These are phyloP conservation scores for Hemitrygon akajei DNA, from an alignment of 2,797 vertebrate species.

Conservation along the genomic window DNA sequence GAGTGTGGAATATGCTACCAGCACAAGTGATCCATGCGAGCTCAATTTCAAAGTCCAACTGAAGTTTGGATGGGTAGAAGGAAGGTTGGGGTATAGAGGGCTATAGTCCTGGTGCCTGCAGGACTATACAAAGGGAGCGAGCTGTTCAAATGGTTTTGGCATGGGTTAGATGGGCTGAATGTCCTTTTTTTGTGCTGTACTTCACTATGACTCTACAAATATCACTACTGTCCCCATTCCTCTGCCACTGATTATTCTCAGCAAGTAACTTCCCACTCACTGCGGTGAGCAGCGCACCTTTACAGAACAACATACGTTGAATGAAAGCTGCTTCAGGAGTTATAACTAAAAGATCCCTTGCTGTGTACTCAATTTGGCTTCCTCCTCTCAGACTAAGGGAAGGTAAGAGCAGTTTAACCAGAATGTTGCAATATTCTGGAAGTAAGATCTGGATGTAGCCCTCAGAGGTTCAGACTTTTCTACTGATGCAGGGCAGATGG, in stretches of 20 bases:
- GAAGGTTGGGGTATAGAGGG: too few species aligned
- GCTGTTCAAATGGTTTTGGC: too few species aligned
- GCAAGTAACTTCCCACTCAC: background rate
- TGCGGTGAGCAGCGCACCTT: background rate
- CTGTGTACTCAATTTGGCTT: background rate
- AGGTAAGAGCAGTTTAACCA: background rate
- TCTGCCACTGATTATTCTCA: background rate
- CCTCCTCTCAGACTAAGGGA: background rate
- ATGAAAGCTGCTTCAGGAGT: background rate
- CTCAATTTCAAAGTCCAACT: too few species aligned
- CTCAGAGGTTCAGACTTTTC: background rate
- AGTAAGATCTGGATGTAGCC: background rate
- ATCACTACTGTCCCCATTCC: background rate
- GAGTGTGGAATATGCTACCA: too few species aligned
- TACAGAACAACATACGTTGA: background rate
- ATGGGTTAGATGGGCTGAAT: too few species aligned
- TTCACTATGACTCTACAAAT: background rate
- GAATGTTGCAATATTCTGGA: background rate
- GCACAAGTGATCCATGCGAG: too few species aligned
- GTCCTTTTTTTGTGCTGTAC: too few species aligned
- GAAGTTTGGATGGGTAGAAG: too few species aligned
- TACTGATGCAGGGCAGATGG: background rate
- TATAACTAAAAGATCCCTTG: background rate
- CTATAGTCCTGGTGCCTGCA: too few species aligned
- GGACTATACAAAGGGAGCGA: too few species aligned